phyloP scores from a whole-genome alignment of 2,888 invertebrate genomes.

The Agrochola lychnidis region DNA sequence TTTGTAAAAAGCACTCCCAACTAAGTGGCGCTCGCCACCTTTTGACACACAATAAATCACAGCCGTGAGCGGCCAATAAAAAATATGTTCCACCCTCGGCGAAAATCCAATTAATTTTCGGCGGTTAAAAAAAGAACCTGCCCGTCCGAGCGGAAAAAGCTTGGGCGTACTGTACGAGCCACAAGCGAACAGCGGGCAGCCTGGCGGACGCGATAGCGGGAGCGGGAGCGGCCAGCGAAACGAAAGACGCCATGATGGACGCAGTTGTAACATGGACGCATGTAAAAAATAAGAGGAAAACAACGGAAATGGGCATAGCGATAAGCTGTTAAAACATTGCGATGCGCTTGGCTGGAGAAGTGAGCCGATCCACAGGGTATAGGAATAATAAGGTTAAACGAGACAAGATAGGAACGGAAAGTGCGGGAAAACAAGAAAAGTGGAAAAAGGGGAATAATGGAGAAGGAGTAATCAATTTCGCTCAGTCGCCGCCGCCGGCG shows the following conservation, averaged over 20 bases:
- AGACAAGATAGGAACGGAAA: slow-evolving; percentile 85
- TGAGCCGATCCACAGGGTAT: slow-evolving; percentile 73
- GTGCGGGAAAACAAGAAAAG: slow-evolving; percentile 84
- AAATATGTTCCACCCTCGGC: slow-evolving; percentile 90
- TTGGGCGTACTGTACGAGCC: slow-evolving; percentile 70
- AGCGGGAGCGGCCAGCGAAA: slow-evolving; percentile 33
- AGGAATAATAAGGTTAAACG: slow-evolving; percentile 87
- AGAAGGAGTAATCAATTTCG: slow-evolving; percentile 91
- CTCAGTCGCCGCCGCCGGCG: slow-evolving; percentile 88
- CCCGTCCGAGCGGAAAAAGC: slow-evolving; percentile 87
- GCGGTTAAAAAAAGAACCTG: slow-evolving; percentile 88
- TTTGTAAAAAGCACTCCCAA: slow-evolving; percentile 85
- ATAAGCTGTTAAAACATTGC: slow-evolving; percentile 65
- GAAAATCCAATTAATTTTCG: slow-evolving; percentile 91
- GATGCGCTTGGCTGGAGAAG: slow-evolving; percentile 54
- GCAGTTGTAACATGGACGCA: slow-evolving; percentile 50
- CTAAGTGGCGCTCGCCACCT: slow-evolving; percentile 90
- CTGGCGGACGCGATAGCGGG: slow-evolving; percentile 59
- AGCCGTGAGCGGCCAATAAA: slow-evolving; percentile 89
- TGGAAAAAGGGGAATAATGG: slow-evolving; percentile 90
- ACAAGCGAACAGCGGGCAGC: slow-evolving; percentile 69
- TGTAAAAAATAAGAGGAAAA: slow-evolving; percentile 35
- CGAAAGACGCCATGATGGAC: not conserved
- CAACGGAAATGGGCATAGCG: slow-evolving; percentile 53
- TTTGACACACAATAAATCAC: slow-evolving; percentile 91